These are phyloP conservation scores for Opisthograptis luteolata DNA, from an alignment of 2,888 invertebrate genomes.

Conservation along the genomic window DNA sequence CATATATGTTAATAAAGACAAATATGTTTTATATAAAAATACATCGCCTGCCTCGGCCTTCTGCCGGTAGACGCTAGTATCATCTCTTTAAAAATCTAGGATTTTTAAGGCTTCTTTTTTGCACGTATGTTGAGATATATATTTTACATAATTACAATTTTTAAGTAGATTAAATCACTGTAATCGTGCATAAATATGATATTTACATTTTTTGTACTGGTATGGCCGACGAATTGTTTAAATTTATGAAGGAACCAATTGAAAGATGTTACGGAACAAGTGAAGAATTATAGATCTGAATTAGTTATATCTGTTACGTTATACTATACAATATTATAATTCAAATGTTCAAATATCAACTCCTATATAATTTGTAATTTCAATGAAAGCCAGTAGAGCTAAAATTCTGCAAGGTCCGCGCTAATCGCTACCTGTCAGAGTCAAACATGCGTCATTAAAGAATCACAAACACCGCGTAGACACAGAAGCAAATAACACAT, in stretches of 20 bases:
- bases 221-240: constrained; percentile 72
- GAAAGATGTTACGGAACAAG: constrained; percentile 63
- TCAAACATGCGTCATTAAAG: constrained; percentile 38
- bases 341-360: constrained; percentile 63
- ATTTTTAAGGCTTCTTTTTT: constrained; percentile 82
- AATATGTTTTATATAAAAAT: constrained; percentile 84
- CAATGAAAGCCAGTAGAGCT: constrained; percentile 51
- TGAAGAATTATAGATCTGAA: constrained; percentile 50
- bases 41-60: constrained; percentile 74
- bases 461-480: constrained; percentile 38
- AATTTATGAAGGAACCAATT: constrained; percentile 62
- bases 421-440: constrained; percentile 18
- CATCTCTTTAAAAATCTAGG: constrained; percentile 81
- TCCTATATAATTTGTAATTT: constrained; percentile 66
- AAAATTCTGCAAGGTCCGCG: constrained; percentile 17
- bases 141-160: constrained; percentile 75
- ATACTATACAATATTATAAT: constrained; percentile 55
- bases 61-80: constrained; percentile 77
- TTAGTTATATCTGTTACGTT: constrained; percentile 26
- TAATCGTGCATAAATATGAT: constrained; percentile 65
- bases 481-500: constrained; percentile 49
- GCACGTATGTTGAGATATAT: constrained; percentile 75
- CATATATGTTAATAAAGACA: constrained; percentile 83
- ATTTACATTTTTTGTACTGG: constrained; percentile 82
- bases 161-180: constrained; percentile 77